These are phyloP conservation scores for Pterois miles DNA, from an alignment of 2,797 vertebrate species.

Conservation along the genomic window DNA sequence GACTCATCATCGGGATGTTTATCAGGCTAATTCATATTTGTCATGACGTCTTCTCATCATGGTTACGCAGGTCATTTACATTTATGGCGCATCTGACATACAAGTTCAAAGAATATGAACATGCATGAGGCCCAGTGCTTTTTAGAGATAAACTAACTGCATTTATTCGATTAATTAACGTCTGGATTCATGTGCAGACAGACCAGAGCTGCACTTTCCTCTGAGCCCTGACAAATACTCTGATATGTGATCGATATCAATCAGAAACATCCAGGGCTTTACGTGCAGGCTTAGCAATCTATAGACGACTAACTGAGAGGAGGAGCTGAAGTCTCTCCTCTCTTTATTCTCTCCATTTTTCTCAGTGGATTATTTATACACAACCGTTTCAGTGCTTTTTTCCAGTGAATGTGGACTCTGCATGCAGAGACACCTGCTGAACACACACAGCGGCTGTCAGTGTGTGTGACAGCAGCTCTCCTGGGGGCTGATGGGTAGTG, in stretches of 20 bases:
- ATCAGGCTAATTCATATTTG: no score
- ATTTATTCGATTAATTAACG: no score
- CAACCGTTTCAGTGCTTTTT: neutral
- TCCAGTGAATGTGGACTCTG: slow-evolving; percentile 7
- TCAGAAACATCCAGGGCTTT: neutral
- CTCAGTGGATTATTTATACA: neutral
- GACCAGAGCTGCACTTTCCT: no score
- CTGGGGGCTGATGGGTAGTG: slow-evolving; percentile 42
- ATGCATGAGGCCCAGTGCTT: no score
- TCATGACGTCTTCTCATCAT: no score
- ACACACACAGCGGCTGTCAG: slow-evolving; percentile 41
- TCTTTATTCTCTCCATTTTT: neutral
- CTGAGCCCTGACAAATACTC: no score
- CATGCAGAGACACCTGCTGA: slow-evolving; percentile 44
- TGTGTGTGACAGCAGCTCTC: slow-evolving; percentile 69
- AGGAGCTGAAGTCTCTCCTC: neutral
- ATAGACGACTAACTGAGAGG: neutral
- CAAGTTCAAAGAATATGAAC: no score
- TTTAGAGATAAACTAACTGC: neutral
- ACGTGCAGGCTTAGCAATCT: neutral
- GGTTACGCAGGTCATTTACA: no score
- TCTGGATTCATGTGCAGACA: neutral
- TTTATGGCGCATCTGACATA: no score
- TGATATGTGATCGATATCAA: neutral
- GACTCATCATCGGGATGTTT: no score